Evolutionary conservation across 2,888 invertebrate species (phyloP), one percentile per base, ranked within the genome.

Genomic region (Pandemis corylana): DNA sequence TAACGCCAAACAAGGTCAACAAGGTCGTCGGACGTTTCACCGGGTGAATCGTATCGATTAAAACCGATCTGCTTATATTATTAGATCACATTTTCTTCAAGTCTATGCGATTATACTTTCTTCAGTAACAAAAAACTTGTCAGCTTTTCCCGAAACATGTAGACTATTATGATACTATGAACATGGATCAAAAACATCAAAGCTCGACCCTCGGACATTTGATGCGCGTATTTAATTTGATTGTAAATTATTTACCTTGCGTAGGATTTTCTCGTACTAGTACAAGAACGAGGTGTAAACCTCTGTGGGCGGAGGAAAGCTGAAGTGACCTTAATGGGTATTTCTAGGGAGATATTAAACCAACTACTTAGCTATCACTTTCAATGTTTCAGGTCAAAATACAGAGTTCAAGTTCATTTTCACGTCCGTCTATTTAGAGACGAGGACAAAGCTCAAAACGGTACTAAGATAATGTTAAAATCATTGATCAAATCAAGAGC

Each of bases 1-100:
- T 49, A 71, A 36, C 12, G 46, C 20, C 41, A 69, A 69, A 70
- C 65, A 65, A 74, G 69, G 69, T 66, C 69, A 70, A 28, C 2
- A 65, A 49, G 12, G 44, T 65, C 59, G 12, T 2, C 28, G 12
- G 10, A 59, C 59, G 10, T 49, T 15, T 56, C 7, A 20, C 20
- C 56, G 20, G 56, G 56, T 15, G 15, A 56, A 56, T 15, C 9
- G 20, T n/a, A 20, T 56, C 20, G 15, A n/a, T 9, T 20, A 56
- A 56, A 9, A 56, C 15, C 56, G 20, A 2, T 20, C 13, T 15
- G 28, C 28, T 36, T 36, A 12, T 46, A 12, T 46, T 12, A 10
- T 46, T 12, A 44, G 44, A 44, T 36, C 4, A 36, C 28, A 36
- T 4, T 36, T 4, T 36, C 28, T 36, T 36, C 4, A 36, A 36